Conservation (phyloP, 2,113 vertebrate species). For the Arothron firmamentum region DNA sequence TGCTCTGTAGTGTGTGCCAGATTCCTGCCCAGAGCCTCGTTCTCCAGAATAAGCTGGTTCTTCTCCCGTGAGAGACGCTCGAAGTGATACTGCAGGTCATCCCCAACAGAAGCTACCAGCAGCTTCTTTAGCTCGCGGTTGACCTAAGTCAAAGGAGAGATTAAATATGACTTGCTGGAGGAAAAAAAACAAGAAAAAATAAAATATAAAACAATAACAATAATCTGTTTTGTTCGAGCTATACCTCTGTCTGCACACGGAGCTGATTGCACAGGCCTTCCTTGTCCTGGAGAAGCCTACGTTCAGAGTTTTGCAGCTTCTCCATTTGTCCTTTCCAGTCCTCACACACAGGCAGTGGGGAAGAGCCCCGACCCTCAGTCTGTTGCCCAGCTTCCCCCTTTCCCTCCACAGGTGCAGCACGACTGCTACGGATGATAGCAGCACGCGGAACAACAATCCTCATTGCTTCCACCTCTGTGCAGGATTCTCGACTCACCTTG, state of each 20-base stretch:
- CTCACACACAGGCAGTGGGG: conserved; percentile 73
- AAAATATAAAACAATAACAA: not conserved
- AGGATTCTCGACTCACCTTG: conserved; percentile 80
- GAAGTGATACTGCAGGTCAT: conserved; percentile 96
- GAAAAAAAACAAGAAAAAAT: not conserved
- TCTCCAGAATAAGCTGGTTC: conserved; percentile 93
- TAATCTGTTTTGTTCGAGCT: not conserved
- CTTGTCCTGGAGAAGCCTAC: conserved; percentile 89
- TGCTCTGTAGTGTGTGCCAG: conserved; percentile 86
- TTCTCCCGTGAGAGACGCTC: conserved; percentile 91
- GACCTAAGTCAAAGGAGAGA: conserved; percentile 72
- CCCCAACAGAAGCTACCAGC: conserved; percentile 91
- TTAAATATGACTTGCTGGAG: not conserved
- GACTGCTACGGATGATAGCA: conserved; percentile 78
- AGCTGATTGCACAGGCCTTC: conserved; percentile 95
- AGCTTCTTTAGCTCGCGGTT: conserved; percentile 96
- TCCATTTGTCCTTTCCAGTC: conserved; percentile 81
- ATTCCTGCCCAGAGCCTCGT: conserved; percentile 81
- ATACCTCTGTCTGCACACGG: conserved; percentile 91
- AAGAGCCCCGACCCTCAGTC: conserved; percentile 66
- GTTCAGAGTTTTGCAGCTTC: conserved; percentile 91
- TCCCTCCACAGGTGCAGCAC: conserved; percentile 50
- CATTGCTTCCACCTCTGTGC: conserved; percentile 88
- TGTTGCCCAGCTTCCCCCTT: conserved; percentile 74
- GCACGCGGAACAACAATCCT: conserved; percentile 90